Base-by-base conservation (phyloP, 2,113 vertebrate species). In the Salvelinus sp. region DNA sequence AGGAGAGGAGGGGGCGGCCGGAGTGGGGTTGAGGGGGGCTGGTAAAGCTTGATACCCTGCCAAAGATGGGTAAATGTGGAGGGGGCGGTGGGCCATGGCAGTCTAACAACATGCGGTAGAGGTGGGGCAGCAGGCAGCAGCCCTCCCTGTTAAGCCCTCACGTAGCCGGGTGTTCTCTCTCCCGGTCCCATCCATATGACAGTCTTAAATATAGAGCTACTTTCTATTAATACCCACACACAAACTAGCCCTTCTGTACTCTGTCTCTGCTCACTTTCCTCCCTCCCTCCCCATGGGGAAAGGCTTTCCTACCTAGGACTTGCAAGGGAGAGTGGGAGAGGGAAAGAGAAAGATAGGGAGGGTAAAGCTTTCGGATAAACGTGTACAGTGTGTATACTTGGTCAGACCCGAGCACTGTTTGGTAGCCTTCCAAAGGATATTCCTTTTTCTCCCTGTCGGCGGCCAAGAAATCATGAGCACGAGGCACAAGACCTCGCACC, bases 181-280 rank as follows among this genome's bases (percentile, higher is more conserved):
- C 82, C 65, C 54, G 69, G 80, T 72, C 80, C 78, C 75, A 76
- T 86, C 77, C 82, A 84, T 81, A 87, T 85, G 85, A 81, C 79
- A 76, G 71, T 84, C 84, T 90, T 86, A 89, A 89, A 89, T 90
- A 90, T 90, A 88, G 84, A 90, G 85, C 72, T 47, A 72, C 79
- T 78, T 79, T 83, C 89, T 91, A 93, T 90, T 91, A 89, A 91
- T 92, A 93, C 84, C 80, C 72, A 50, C 80, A 82, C 38, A 70
- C 69, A 78, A 77, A 83, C 27, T 30, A 48, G 30, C 75, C 72
- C 77, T 73, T 16, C 16, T 54, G 50, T 18, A 54, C 82, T 80
- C 74, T 77, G 23, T 67, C 16, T 18, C 64, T 30, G 64, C 64
- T 18, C 64, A 3, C 64, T 79, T 44, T 14, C 23, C 44, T 20